phyloP scores from a whole-genome alignment of 2,113 vertebrate genomes.

The Semnopithecus entellus region DNA sequence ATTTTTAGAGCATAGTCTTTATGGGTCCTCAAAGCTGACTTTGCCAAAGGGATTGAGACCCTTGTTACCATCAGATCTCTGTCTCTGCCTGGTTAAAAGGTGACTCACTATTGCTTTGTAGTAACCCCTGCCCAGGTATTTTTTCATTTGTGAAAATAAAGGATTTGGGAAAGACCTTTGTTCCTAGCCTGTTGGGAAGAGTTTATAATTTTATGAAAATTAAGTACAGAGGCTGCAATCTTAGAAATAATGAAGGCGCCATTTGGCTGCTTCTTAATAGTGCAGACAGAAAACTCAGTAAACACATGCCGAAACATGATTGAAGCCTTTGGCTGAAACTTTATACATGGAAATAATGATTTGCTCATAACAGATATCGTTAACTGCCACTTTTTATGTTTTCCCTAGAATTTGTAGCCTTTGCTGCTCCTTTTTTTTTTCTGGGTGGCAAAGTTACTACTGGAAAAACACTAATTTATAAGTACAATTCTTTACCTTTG shows the following conservation, averaged over 20 bases:
- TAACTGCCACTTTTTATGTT: neutral
- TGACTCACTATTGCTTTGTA: neutral
- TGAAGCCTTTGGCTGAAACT: slow-evolving; percentile 24
- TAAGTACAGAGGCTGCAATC: slow-evolving; percentile 35
- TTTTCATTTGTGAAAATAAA: slow-evolving; percentile 48
- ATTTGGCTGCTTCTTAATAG: slow-evolving; percentile 33
- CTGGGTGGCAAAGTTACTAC: slow-evolving; percentile 44
- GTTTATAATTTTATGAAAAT: neutral
- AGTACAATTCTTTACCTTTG: slow-evolving; percentile 51
- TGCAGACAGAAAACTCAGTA: neutral
- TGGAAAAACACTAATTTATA: slow-evolving; percentile 54
- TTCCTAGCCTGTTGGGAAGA: slow-evolving; percentile 22
- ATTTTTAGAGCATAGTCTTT: neutral
- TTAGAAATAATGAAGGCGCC: neutral
- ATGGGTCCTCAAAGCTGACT: neutral
- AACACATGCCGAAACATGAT: neutral
- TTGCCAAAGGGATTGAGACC: neutral
- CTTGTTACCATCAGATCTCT: neutral
- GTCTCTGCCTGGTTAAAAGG: neutral
- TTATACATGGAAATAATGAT: neutral
- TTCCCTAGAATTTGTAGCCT: neutral
- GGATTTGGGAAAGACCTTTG: slow-evolving; percentile 31
- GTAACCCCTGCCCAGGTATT: neutral
- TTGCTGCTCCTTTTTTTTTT: slow-evolving; percentile 35
- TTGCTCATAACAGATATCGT: neutral